Evolutionary conservation across 2,113 vertebrate genomes (phyloP).

Genomic region (Pristiophorus japonicus): DNA sequence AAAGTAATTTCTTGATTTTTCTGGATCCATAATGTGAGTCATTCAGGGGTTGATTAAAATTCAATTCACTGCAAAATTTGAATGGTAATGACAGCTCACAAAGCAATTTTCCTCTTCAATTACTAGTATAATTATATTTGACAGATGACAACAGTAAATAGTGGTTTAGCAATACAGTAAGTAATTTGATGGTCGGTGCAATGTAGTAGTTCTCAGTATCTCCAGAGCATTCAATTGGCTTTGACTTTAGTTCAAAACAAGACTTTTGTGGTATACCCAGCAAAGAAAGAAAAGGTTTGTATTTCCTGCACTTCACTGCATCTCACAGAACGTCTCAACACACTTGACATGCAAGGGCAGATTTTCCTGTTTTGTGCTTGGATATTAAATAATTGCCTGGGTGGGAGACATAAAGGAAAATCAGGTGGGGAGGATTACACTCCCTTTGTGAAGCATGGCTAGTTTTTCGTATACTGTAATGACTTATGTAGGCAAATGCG

Average conservation of each 20-base stretch:
- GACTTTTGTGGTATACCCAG: neutral
- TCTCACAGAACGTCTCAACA: neutral
- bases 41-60: neutral
- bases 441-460: neutral
- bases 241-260: neutral
- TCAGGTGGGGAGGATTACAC: too few species aligned
- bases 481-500: neutral
- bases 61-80: neutral
- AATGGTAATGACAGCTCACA: neutral
- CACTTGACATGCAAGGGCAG: neutral
- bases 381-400: neutral
- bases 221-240: neutral
- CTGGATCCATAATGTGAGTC: neutral
- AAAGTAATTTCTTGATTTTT: neutral
- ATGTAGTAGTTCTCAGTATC: neutral
- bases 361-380: neutral
- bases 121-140: neutral
- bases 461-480: neutral
- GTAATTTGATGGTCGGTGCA: neutral
- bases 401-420: neutral
- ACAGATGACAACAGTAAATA: constrained; percentile 14
- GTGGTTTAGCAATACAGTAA: neutral
- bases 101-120: neutral
- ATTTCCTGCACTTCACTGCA: neutral
- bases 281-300: neutral